Evolutionary conservation across 2,888 invertebrate genomes (phyloP), one percentile per base, ranked within the genome.

Genomic region (Eumerus sabulonum): DNA sequence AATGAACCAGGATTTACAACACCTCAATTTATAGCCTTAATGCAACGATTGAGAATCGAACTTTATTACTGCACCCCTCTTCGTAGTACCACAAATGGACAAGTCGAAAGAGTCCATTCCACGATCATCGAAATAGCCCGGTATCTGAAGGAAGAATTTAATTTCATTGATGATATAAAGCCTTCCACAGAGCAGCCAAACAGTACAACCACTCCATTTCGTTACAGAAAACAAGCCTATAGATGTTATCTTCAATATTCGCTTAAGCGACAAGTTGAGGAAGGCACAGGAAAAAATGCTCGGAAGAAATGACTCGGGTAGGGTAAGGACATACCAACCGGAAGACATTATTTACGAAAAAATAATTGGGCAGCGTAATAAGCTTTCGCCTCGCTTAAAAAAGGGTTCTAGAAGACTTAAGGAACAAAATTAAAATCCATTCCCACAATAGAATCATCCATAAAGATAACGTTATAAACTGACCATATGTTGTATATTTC

Each of bases 11-110:
- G 18, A 27, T 44, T 64, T 17, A 71, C 45, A 50, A 36, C 71
- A 36, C 27, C 50, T 14, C 1, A 16, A 18, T 71, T 71, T 11
- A 27, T 19, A 27, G 17, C 50, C 18, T 42, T 59, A 13, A 51
- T 59, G 59, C 16, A 59, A 36, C 56, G 59, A 59, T 42, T 9
- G n/a, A 57, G 57, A 7, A 51, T 36, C 44, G 47, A 14, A 56
- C 16, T 71, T 17, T 63, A 63, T 35, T 47, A 53, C 44, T 35
- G n/a, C 16, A 35, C 40, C 47, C n/a, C 59, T 9, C 16, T 40
- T 19, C 53, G 53, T 13, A 73, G 66, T 17, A 66, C 50, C n/a
- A 50, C 62, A 18, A 72, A 64, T 38, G 51, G 63, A 13, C 71
- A 71, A 17, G 48, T 64, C 19, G 72, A 72, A 57, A 9, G 63